Base-by-base conservation (phyloP, 2,113 vertebrate species). In the Catharus minimus region DNA sequence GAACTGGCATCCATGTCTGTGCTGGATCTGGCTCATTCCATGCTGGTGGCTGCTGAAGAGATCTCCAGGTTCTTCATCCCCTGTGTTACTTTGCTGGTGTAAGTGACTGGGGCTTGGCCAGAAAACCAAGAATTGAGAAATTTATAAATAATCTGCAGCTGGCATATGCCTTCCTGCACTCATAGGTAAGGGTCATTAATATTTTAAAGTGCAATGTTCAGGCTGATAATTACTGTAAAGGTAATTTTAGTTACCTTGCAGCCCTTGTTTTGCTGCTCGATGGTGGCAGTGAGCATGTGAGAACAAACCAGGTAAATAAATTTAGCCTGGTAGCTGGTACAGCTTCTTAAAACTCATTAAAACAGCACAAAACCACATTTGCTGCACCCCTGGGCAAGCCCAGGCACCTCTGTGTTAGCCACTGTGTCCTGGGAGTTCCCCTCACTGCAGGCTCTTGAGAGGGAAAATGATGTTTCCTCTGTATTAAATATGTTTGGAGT, bases 211-310 rank as follows among this genome's bases (percentile, higher is more conserved):
- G 38, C 28, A 11, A 1, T 7, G 27, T 66, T 79, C 12, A 27
- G 49, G 32, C 32, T 55, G 43, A 6, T 80, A 80, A 38, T 86
- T 33, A 23, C n/a, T 16, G 52, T 14, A 30, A 41, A 73, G 49
- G 23, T 41, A 33, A 15, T 38, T 62, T 74, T 81, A 74, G 58
- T 46, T 57, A n/a, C 32, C 16, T 36, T 57, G 49, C 32, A 61
- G 49, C 20, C 30, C 23, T 21, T 1, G 0, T 58, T 39, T 66
- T 18, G 1, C 32, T 27, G 38, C 47, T 39, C 0, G 0, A 1
- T 36, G 57, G 41, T 50, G 47, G 44, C 24, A 9, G 39, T 21
- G 44, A 62, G 23, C n/a, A 7, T 2, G 2, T 15, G 4, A 17
- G 30, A 47, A 19, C 56, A 69, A 57, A 53, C 13, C 2, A 2